Conservation (phyloP, 2,888 invertebrate species). For the Lithophane socia region DNA sequence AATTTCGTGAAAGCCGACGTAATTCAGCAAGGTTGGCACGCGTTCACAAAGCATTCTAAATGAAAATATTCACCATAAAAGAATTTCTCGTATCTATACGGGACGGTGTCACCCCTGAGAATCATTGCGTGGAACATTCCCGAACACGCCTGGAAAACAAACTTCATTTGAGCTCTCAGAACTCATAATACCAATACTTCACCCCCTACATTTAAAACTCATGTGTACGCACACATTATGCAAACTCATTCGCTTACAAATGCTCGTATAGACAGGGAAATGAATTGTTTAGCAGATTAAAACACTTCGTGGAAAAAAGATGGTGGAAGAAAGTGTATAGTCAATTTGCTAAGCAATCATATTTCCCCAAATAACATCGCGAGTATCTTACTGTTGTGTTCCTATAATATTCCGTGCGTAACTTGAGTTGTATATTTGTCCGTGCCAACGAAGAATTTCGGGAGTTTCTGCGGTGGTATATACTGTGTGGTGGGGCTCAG, state of each 20-base stretch:
- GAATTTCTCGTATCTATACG: conserved; percentile 3
- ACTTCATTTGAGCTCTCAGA: background rate
- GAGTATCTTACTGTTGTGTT: background rate
- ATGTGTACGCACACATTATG: background rate
- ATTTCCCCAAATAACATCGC: no score
- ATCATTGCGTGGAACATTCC: conserved; percentile 8
- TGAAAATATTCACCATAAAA: conserved; percentile 25
- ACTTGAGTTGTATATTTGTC: background rate
- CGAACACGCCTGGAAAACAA: background rate
- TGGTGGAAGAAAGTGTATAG: no score
- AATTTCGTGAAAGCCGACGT: conserved; percentile 25
- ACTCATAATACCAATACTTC: background rate
- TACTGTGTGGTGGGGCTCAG: conserved; percentile 1
- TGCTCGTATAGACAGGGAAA: background rate
- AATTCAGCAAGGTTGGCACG: conserved; percentile 12
- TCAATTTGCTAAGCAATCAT: background rate
- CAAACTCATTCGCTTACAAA: background rate
- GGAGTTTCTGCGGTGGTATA: no score
- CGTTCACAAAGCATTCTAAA: conserved; percentile 22
- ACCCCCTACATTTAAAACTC: background rate
- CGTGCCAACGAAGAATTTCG: background rate
- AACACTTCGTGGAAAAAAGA: background rate
- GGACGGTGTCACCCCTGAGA: background rate
- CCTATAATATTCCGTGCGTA: background rate
- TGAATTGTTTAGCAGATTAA: background rate